Evolutionary conservation across 2,797 vertebrate species (phyloP).

Genomic region (Falco columbarius): DNA sequence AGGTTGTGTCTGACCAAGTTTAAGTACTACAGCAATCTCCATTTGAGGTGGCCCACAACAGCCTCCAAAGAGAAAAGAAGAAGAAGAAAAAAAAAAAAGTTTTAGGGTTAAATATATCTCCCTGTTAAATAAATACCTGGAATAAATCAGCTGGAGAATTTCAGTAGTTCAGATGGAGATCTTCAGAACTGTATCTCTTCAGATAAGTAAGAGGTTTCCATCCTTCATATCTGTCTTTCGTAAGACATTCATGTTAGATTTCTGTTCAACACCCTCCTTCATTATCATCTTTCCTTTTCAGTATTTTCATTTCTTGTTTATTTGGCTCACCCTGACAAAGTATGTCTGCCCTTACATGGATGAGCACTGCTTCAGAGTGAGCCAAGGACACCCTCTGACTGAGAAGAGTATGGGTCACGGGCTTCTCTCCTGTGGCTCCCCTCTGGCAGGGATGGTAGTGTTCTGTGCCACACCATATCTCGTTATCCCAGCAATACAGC

Average conservation of each 20-base stretch:
- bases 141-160: background rate
- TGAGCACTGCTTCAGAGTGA: background rate
- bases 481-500: background rate
- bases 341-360: background rate
- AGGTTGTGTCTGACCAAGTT: background rate
- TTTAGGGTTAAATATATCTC: background rate
- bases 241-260: background rate
- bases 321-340: background rate
- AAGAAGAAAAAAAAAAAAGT: background rate
- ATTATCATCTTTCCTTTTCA: background rate
- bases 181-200: background rate
- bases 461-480: background rate
- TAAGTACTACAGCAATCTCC: background rate
- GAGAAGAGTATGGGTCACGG: fast-evolving
- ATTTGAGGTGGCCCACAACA: background rate
- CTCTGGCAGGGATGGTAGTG: background rate
- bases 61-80: background rate
- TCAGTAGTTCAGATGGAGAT: background rate
- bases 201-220: background rate
- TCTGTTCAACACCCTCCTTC: background rate
- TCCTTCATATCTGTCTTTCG: background rate
- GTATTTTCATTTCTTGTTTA: background rate
- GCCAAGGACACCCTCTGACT: background rate
- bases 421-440: background rate
- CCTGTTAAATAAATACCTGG: background rate